phyloP scores from a whole-genome alignment of 1,140 invertebrate species.

The Drosophila guanche region DNA sequence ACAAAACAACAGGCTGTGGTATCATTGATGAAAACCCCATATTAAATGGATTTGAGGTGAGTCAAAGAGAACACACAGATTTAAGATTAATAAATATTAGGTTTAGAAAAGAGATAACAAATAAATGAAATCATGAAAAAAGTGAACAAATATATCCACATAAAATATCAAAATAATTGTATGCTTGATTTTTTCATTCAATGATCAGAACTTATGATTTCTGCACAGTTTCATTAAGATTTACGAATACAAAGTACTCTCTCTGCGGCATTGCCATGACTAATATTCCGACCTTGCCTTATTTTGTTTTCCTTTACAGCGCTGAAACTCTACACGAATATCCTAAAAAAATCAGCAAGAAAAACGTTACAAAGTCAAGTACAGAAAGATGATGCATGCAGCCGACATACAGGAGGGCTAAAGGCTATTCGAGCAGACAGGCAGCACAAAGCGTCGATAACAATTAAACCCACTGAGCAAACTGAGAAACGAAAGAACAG shows the following conservation, averaged over 20 bases:
- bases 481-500: constrained; percentile 26
- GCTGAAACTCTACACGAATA: constrained; percentile 57
- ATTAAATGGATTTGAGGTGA: constrained; percentile 82
- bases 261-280: not conserved
- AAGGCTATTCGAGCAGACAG: not conserved
- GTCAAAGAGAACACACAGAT: constrained; percentile 2
- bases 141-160: too few species aligned
- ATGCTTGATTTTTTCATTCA: too few species aligned
- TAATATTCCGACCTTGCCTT: not conserved
- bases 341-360: constrained; percentile 22
- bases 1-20: constrained; percentile 82
- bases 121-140: too few species aligned
- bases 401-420: constrained; percentile 3
- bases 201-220: too few species aligned
- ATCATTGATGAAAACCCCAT: constrained; percentile 82
- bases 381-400: constrained; percentile 11
- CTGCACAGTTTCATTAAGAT: too few species aligned
- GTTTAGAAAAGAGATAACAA: not conserved
- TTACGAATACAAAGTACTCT: not conserved
- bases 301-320: constrained; percentile 22
- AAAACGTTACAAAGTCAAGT: constrained; percentile 37
- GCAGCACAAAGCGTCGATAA: constrained; percentile 55
- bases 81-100: not conserved
- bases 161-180: too few species aligned
- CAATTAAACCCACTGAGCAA: constrained; percentile 76